Percentiles rank a stretch among this genome's conserved stretches.
Conservation (phyloP, 2,113 vertebrate species). For the Choloepus hoffmanni region DNA sequence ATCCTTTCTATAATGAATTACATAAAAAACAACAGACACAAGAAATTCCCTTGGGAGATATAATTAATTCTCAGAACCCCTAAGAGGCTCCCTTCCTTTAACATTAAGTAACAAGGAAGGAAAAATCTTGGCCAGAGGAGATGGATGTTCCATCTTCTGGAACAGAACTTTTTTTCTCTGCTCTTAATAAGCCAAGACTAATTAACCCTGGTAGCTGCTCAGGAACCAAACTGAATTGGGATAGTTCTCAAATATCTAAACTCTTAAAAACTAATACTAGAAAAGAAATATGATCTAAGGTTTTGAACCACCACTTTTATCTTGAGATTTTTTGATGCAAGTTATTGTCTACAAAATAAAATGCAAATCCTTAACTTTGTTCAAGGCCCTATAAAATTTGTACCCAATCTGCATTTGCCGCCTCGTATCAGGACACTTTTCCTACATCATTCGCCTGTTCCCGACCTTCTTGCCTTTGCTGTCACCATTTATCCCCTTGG, state of each 20-base stretch:
- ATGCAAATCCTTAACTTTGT: not conserved
- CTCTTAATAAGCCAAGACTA: conserved; percentile 37
- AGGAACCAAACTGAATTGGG: conserved; percentile 2
- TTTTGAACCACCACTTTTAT: not conserved
- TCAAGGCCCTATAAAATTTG: not conserved
- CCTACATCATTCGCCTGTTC: not conserved
- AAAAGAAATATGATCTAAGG: not conserved
- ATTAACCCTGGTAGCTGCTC: conserved; percentile 3
- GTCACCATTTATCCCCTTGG: not conserved
- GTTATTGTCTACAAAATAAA: conserved; percentile 11
- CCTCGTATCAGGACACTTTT: not conserved
- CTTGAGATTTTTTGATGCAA: not conserved
- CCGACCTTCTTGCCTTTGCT: not conserved
- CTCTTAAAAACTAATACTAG: not conserved
- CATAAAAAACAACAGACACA: conserved; percentile 55
- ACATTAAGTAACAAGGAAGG: conserved; percentile 52
- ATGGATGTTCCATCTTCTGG: conserved; percentile 59
- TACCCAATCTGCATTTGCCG: not conserved
- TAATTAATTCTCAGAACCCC: conserved; percentile 71
- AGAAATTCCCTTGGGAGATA: conserved; percentile 48
- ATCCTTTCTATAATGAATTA: conserved; percentile 59
- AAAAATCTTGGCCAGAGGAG: conserved; percentile 55
- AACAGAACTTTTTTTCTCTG: conserved; percentile 62
- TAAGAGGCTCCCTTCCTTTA: conserved; percentile 58
- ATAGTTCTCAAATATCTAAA: not conserved